These are phyloP conservation scores for Gastracanthus pulcherrimus DNA, from an alignment of 2,888 invertebrate species.

Conservation along the genomic window DNA sequence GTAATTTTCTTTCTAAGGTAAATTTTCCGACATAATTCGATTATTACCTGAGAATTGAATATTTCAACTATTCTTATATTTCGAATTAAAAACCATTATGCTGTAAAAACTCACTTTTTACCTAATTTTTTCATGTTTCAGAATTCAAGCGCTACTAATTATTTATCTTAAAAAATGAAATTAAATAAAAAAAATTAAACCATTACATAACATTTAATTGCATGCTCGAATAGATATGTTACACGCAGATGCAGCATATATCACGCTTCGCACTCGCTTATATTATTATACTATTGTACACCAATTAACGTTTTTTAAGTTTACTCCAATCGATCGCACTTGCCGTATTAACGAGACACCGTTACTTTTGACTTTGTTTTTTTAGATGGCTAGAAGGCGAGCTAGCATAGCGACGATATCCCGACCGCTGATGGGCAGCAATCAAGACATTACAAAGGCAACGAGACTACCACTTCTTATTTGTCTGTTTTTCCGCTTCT, in stretches of 20 bases:
- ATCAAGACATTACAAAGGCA: slow-evolving; percentile 73
- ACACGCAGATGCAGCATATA: slow-evolving; percentile 12
- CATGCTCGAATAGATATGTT: slow-evolving; percentile 26
- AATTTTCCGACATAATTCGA: neutral
- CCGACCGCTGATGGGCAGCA: slow-evolving; percentile 73
- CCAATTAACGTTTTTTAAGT: neutral
- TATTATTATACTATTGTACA: slow-evolving; percentile 22
- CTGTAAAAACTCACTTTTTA: neutral
- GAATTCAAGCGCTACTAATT: neutral
- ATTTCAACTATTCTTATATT: too few relatives aligned
- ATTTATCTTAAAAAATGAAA: slow-evolving; percentile 31
- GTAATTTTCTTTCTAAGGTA: too few relatives aligned
- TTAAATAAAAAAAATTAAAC: slow-evolving; percentile 8
- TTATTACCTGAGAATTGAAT: neutral
- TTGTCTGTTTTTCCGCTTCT: slow-evolving; percentile 20
- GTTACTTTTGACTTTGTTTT: slow-evolving; percentile 60
- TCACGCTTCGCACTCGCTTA: slow-evolving; percentile 50
- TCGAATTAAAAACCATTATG: too few relatives aligned
- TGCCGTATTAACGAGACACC: slow-evolving; percentile 36
- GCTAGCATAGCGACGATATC: slow-evolving; percentile 80
- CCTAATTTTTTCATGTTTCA: neutral
- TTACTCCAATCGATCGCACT: slow-evolving; percentile 24
- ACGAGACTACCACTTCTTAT: slow-evolving; percentile 59
- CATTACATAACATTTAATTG: slow-evolving; percentile 8
- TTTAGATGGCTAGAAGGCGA: slow-evolving; percentile 77